A percentile compares a stretch with the other conserved stretches of the same genome.
These are phyloP conservation scores for Sinosuthora webbiana DNA, from an alignment of 2,113 vertebrate genomes.

Conservation along the genomic window DNA sequence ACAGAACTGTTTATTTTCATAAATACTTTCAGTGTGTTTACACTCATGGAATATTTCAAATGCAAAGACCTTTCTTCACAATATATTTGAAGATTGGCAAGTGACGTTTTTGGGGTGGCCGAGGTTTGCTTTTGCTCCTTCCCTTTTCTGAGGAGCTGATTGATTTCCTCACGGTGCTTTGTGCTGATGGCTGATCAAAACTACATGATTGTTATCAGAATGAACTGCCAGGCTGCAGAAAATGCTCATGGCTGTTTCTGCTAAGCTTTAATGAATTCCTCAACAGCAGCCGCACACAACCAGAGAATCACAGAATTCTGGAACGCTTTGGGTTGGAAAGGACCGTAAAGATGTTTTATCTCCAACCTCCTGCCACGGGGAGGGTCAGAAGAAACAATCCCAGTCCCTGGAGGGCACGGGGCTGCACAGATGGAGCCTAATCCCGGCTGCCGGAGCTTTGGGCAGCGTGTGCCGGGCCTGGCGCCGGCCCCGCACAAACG, in stretches of 20 bases:
- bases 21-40: not conserved
- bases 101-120: not conserved
- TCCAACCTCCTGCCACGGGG: rapidly evolving
- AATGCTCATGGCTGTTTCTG: not conserved
- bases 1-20: not conserved
- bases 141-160: not conserved
- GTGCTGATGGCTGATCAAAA: not conserved
- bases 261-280: not conserved
- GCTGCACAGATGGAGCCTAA: conserved; percentile 23
- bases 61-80: not conserved
- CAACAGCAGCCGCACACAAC: not conserved
- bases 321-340: rapidly evolving
- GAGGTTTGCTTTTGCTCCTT: not conserved
- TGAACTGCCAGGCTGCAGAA: not conserved
- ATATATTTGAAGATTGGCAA: not conserved
- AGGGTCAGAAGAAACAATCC: not conserved
- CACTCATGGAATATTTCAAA: not conserved
- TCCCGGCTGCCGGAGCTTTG: not conserved
- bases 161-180: not conserved
- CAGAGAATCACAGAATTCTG: not conserved
- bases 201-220: not conserved
- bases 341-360: no score
- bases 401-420: rapidly evolving
- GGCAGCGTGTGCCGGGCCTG: not conserved
- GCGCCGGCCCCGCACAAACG: not conserved